Evolutionary conservation across 2,797 vertebrate species (phyloP).

Genomic region (Selene dorsalis): DNA sequence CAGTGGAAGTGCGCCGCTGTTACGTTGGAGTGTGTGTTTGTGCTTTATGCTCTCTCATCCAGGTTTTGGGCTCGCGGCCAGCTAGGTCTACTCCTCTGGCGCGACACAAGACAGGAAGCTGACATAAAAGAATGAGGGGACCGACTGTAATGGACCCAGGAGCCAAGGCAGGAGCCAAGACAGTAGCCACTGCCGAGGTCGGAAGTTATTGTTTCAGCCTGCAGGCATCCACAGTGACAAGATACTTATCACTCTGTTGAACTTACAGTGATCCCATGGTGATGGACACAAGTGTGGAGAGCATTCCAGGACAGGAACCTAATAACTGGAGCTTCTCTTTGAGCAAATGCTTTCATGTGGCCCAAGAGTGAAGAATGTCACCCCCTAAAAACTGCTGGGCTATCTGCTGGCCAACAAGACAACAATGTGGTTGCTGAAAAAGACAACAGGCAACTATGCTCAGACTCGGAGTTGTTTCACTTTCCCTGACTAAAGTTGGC

Average conservation of each 20-base stretch:
- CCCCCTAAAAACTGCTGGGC: background rate
- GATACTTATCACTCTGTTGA: slow-evolving; percentile 58
- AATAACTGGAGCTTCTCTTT: slow-evolving; percentile 16
- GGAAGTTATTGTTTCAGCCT: slow-evolving; percentile 84
- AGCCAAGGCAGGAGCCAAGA: slow-evolving; percentile 75
- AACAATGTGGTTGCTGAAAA: slow-evolving; percentile 5
- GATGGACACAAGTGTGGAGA: slow-evolving; percentile 24
- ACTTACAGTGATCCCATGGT: slow-evolving; percentile 52
- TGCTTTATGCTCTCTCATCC: slow-evolving; percentile 59
- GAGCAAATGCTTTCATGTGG: background rate
- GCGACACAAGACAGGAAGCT: slow-evolving; percentile 87
- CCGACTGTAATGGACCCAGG: slow-evolving; percentile 64
- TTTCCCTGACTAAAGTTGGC: background rate
- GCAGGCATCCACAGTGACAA: slow-evolving; percentile 62
- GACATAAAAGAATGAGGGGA: slow-evolving; percentile 84
- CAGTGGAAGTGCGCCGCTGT: slow-evolving; percentile 53
- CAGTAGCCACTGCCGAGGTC: slow-evolving; percentile 66
- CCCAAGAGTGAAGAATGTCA: background rate
- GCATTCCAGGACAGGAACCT: slow-evolving; percentile 34
- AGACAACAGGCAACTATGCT: background rate
- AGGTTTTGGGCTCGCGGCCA: slow-evolving; percentile 77
- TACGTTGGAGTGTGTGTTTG: slow-evolving; percentile 21
- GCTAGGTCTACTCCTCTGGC: slow-evolving; percentile 79
- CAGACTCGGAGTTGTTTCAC: background rate
- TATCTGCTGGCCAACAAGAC: slow-evolving; percentile 15